Percentiles rank a stretch among this genome's conserved stretches.
phyloP scores from a whole-genome alignment of 2,797 vertebrate species.

The Pantherophis alleghaniensis region DNA sequence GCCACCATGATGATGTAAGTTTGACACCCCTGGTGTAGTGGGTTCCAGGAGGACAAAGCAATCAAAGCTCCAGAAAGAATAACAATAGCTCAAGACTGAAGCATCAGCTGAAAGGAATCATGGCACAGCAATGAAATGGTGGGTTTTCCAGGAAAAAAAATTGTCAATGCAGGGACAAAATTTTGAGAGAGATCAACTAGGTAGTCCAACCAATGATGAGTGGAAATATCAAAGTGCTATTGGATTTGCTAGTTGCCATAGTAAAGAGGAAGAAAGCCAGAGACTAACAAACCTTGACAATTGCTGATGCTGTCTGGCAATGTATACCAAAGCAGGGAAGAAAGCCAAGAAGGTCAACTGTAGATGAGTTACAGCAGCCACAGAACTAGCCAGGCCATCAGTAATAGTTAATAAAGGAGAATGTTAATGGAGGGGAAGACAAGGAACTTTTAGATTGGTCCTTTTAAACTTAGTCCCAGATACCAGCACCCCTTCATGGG shows the following conservation, averaged over 20 bases:
- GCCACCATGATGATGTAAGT: no score
- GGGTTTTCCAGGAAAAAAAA: background rate
- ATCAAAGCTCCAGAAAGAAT: background rate
- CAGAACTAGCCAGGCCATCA: background rate
- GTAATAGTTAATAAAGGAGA: background rate
- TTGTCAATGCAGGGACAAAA: background rate
- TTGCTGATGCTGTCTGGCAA: background rate
- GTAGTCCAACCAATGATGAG: background rate
- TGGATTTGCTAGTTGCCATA: background rate
- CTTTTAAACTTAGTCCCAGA: background rate
- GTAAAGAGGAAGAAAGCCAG: background rate
- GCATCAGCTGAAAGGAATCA: background rate
- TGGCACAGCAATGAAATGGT: background rate
- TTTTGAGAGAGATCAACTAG: background rate
- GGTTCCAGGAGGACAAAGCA: background rate
- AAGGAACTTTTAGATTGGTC: background rate
- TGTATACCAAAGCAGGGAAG: background rate
- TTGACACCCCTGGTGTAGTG: background rate
- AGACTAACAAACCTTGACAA: background rate
- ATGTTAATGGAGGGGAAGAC: background rate
- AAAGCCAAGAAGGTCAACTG: background rate
- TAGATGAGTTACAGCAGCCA: background rate
- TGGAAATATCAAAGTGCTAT: background rate
- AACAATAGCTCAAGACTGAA: background rate
- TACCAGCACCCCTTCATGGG: background rate